Evolutionary conservation across 2,888 invertebrate genomes (phyloP), one percentile per base, ranked within the genome.

Genomic region (Digitonthophagus gazella): DNA sequence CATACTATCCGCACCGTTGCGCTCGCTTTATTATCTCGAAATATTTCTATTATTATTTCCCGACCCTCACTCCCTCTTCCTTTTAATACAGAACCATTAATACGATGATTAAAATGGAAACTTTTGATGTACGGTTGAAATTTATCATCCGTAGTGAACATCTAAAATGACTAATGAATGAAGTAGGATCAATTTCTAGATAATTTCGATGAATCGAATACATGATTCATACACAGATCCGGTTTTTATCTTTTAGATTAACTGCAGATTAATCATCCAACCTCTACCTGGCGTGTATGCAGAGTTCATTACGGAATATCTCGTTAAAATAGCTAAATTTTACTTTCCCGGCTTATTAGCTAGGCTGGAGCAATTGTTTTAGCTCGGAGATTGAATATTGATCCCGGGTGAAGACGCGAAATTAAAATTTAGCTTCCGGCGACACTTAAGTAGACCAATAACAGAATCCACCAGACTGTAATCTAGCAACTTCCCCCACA

Each of bases 1-100:
- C 61, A 61, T 61, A 20, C 61, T 61, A 4, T 20, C 18, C 61
- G 61, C 61, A 20, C 61, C 61, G 61, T n/a, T 61, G 61, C 61
- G 18, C 61, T 61, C 61, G 61, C 61, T 61, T 61, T 61, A 61
- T 61, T 61, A 61, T 16, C 28, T 44, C 6, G 28, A 44, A 44
- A 44, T 44, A 44, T 44, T 44, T 44, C 28, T 44, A 44, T 44
- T 44, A 44, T 44, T 44, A 44, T 44, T 11, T 44, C 28, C 6
- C 28, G 28, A 44, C 28, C 11, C 28, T 44, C 28, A 11, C 28
- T 44, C 28, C 28, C 28, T 11, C 28, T 44, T 44, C 11, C 11
- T 8, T 44, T 44, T 44, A 44, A 44, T 44, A 44, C 28, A 44
- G 11, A 44, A 8, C 6, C 28, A 44, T 44, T 44, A 44, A 44